Base-by-base conservation (phyloP, 2,113 vertebrate species). In the Crotalus viridis region DNA sequence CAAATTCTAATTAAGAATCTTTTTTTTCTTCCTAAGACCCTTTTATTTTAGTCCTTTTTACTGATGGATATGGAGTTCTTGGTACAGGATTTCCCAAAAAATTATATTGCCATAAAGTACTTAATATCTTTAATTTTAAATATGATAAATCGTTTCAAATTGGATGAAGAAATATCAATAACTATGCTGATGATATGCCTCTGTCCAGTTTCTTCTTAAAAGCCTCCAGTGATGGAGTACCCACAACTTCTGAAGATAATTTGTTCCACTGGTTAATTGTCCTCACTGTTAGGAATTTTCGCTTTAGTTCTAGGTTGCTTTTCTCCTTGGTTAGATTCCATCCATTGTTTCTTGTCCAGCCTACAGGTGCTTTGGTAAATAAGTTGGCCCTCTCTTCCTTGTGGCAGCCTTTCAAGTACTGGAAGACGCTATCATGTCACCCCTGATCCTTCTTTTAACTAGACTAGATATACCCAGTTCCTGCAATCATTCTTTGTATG, bases 11-110 rank as follows among this genome's bases (percentile, higher is more conserved):
- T 89, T 90, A 92, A 94, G 55, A 64, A 94, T 87, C 10, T 19
- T 93, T 95, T 96, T 94, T 81, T 89, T 91, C 94, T 96, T 95
- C 74, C 90, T 51, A 89, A 43, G 26, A 15, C 91, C 93, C 61
- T 93, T 10, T 89, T 69, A 64, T 96, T 95, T 96, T 85, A 96
- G 24, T 74, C 89, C 95, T 95, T 94, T 90, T 91, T 92, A 91
- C 64, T 93, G 21, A 52, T 89, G 93, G 94, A 92, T n/a, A 86
- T 64, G 94, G 88, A 93, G 92, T 94, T 94, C 90, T 96, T 96
- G 92, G 24, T 81, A 93, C 0, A 61, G 43, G 21, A 64, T 95
- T 94, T 87, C 90, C 91, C 46, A 96, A 96, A 1, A 0, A 0
- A 8, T 8, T 89, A 89, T 46, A 91, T 92, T 85, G 39, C n/a